Evolutionary conservation across 2,113 vertebrate genomes (phyloP), one percentile per base, ranked within the genome.

Genomic region (Chinchilla lanigera): DNA sequence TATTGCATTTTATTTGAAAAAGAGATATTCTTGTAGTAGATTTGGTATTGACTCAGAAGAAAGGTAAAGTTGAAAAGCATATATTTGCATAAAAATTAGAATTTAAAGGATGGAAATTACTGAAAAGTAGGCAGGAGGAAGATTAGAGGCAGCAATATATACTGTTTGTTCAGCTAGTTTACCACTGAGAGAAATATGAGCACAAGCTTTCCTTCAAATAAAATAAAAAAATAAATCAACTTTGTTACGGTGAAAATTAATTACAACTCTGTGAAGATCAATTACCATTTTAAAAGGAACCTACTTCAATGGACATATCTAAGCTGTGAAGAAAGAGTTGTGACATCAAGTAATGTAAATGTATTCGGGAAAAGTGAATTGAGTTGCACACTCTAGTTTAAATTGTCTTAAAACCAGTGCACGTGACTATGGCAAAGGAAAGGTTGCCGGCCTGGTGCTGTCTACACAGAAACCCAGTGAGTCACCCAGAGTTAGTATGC

Each of bases 1-100:
- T 65, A 73, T 78, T 90, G 63, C 60, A 28, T 93, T 96, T 94
- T 86, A 93, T 73, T 95, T 95, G 81, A 86, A 89, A 96, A 90
- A 85, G 90, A 84, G 38, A 93, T 95, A 84, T 82, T 96, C 80
- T 77, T 33, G 4, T 77, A 54, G 50, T 50, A 47, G 63, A 85
- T 95, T 73, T 90, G 52, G 24, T 33, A 60, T 77, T 90, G 61
- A 81, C 8, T 96, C 44, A 44, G 93, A 84, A 88, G 60, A 93
- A 93, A 92, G 81, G 50, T 89, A 44, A 93, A 84, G 33, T 22
- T 71, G 30, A 78, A 63, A 87, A 93, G 44, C 35, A 38, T 93
- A 6, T 63, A 35, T 73, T 89, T 95, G 80, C 67, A 65, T 73
- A 41, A 95, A 92, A 78, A 22, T 83, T 67, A 71, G 77, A 41